Base-by-base conservation (phyloP, 2,113 vertebrate genomes). In the Eulacestoma nigropectus region DNA sequence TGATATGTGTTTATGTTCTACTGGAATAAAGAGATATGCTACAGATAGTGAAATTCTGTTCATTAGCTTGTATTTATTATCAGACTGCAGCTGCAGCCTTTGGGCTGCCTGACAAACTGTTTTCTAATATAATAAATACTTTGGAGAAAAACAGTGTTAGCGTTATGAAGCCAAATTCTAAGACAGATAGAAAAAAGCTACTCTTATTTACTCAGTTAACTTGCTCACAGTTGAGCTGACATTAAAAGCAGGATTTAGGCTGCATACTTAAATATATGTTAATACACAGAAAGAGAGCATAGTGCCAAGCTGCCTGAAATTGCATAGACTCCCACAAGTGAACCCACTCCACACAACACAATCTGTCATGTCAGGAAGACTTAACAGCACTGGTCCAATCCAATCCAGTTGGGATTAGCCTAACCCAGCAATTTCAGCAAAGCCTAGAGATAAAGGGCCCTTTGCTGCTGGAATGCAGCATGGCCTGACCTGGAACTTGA, bases 111-210 rank as follows among this genome's bases (percentile, higher is more conserved):
- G 82, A 91, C 79, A 35, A 72, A 92, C 68, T 63, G 68, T 90
- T 94, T 93, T 94, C 82, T 85, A 87, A 91, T 91, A 92, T 81
- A 95, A 69, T 79, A 93, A 95, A 56, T 83, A 63, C 39, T 63
- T 74, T 46, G 72, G 83, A 95, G 72, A 92, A 96, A 93, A 93
- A 90, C 67, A 88, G 33, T 55, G 33, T 74, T 89, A 93, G 73
- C 26, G 5, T 88, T 25, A 62, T 16, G 50, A 96, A 94, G 63
- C 46, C 78, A 95, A 88, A 95, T 88, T 90, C 85, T 95, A 90
- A 95, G 72, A 65, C 13, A 29, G 35, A 70, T 90, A 80, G 55
- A 73, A 76, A 92, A 94, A 93, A 65, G 22, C 80, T 81, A 37
- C 70, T 19, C 47, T 84, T 77, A 77, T 80, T 97, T 88, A 88